Base-by-base conservation (phyloP, 2,797 vertebrate species). In the Acropternis orthonyx region DNA sequence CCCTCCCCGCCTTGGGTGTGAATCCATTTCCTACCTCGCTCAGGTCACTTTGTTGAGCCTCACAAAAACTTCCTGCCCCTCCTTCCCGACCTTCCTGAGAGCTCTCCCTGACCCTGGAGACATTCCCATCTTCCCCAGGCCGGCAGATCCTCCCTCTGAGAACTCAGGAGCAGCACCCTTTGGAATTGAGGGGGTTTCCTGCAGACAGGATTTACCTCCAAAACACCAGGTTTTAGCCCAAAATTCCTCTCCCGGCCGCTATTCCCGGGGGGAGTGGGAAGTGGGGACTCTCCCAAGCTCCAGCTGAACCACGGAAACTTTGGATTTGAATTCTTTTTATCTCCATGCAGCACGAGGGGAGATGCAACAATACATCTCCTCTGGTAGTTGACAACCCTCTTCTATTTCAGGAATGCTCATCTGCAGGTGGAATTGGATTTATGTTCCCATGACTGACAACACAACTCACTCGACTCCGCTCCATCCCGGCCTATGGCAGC, bases 361-460 rank as follows among this genome's bases (percentile, higher is more conserved):
- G 65, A 77, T 27, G 92, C 85, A 28, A 88, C 91, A 93, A 92
- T 95, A 27, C 92, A 83, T 73, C 89, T 93, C 86, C 85, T 58
- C 72, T 32, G 68, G 22, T 67, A 19, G 86, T 0, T 95, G 91
- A 91, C 91, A 92, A 66, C 26, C 88, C 92, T 88, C 62, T 93
- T 13, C 96, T 96, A 96, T 95, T 96, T 91, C 4, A 10, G 91
- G 95, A 95, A 83, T 41, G 67, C 76, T 96, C 79, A 83, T 88
- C 85, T 36, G 92, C 96, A 95, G 95, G 96, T 95, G 96, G 96
- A 93, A 95, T 94, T 76, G 96, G 96, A 93, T 95, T 92, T 86
- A 11, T 80, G 85, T 32, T 96, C 96, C 94, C 92, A 68, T 91
- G 92, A 96, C 91, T 93, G 95, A 93, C 92, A 95, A 59, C 89